These are phyloP conservation scores for Brachionus sp. DNA, from an alignment of 1,140 invertebrate species.

Conservation along the genomic window DNA sequence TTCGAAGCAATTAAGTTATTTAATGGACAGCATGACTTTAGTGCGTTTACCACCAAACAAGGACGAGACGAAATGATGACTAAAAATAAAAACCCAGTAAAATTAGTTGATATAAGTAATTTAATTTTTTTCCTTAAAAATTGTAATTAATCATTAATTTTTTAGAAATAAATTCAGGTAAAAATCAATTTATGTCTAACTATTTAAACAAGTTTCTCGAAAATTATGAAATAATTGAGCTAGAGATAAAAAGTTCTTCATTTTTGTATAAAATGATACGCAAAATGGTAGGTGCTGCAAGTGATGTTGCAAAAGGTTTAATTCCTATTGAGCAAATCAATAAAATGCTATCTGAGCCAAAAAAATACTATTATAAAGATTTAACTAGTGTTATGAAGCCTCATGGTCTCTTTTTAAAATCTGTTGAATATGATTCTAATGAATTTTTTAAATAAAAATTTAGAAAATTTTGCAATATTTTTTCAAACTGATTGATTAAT, in stretches of 20 bases:
- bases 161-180: neutral
- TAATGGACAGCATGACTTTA: conserved; percentile 40
- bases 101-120: conserved; percentile 31
- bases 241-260: conserved; percentile 1
- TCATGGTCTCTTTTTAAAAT: conserved; percentile 19
- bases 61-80: conserved; percentile 10
- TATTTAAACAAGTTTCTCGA: neutral
- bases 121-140: neutral
- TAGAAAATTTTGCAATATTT: neutral
- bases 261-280: conserved; percentile 46
- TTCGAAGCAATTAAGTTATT: neutral
- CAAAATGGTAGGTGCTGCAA: conserved; percentile 42
- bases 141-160: neutral
- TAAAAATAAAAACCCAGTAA: conserved; percentile 19
- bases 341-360: neutral
- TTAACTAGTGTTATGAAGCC: conserved; percentile 36
- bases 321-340: conserved; percentile 19
- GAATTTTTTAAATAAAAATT: neutral
- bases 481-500: neutral
- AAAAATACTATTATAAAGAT: conserved; percentile 2
- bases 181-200: conserved; percentile 1
- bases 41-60: conserved; percentile 45
- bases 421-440: conserved; percentile 15
- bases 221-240: conserved; percentile 9
- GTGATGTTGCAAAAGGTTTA: conserved; percentile 1